phyloP scores from a whole-genome alignment of 2,888 invertebrate genomes.

The Harpalus rubripes region DNA sequence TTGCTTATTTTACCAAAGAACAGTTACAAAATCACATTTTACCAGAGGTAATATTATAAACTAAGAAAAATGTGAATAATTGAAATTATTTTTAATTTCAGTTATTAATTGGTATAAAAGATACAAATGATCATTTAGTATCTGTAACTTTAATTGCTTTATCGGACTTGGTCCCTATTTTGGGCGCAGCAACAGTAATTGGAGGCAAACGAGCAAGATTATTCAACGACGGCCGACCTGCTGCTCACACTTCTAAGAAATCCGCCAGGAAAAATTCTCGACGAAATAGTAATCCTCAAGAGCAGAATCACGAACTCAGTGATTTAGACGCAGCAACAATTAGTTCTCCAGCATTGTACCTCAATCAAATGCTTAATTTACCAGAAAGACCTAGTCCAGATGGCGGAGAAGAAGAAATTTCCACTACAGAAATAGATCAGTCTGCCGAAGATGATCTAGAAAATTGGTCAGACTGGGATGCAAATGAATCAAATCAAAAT shows the following conservation, averaged over 20 bases:
- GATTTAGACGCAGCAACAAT: constrained; percentile 16
- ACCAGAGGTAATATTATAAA: constrained; percentile 84
- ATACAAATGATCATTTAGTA: constrained; percentile 90
- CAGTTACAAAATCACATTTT: constrained; percentile 88
- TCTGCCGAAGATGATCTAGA: constrained; percentile 82
- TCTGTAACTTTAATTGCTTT: constrained; percentile 89
- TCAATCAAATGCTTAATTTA: constrained; percentile 78
- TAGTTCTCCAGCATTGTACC: constrained; percentile 71
- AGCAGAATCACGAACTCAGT: constrained; percentile 44
- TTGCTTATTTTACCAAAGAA: constrained; percentile 86
- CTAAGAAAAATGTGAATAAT: too few relatives aligned
- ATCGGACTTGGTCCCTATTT: constrained; percentile 90
- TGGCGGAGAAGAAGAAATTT: constrained; percentile 86
- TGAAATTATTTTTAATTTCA: constrained; percentile 75
- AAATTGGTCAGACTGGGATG: constrained; percentile 92
- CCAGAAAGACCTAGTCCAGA: constrained; percentile 90
- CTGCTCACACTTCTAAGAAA: constrained; percentile 51
- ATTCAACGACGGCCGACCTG: constrained; percentile 92
- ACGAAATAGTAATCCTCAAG: constrained; percentile 47
- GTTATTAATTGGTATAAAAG: constrained; percentile 92
- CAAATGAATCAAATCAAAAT: constrained; percentile 72
- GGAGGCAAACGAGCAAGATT: constrained; percentile 89
- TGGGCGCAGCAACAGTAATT: constrained; percentile 92
- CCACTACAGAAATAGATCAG: constrained; percentile 76
- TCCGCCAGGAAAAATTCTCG: constrained; percentile 37